Conservation (phyloP, 1,140 invertebrate genomes). For the Muscidifurax raptorellus region DNA sequence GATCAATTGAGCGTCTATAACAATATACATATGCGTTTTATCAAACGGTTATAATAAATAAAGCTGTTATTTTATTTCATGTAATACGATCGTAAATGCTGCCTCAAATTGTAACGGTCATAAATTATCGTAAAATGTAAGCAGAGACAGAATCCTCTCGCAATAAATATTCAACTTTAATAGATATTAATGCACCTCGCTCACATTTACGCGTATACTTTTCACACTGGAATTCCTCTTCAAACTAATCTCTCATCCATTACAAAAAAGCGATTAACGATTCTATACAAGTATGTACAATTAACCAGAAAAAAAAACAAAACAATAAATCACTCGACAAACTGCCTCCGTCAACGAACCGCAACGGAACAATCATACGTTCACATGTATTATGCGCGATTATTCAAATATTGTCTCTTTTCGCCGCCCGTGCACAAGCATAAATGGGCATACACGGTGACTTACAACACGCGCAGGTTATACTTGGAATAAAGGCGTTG, state of each 20-base stretch:
- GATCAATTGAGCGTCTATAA: no score
- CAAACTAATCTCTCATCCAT: no score
- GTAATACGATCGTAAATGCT: no score
- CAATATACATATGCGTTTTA: no score
- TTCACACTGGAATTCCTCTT: no score
- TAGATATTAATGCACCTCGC: neutral
- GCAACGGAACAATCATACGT: neutral
- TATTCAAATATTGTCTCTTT: neutral
- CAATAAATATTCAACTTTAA: neutral
- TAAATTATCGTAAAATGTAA: neutral
- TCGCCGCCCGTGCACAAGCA: neutral
- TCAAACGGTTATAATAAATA: no score
- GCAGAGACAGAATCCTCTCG: neutral
- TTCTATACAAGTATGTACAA: neutral
- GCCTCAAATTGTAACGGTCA: neutral
- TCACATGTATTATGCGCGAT: neutral
- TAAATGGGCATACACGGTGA: conserved; percentile 24
- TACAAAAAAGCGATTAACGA: neutral
- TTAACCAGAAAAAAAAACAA: neutral
- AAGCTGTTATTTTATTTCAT: no score
- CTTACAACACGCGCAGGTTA: conserved; percentile 15
- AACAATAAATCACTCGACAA: neutral
- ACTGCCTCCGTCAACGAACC: neutral
- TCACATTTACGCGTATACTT: no score
- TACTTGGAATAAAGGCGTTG: conserved; percentile 22